Conservation (phyloP, 1,140 invertebrate genomes). For the Drosophila paulistorum region DNA sequence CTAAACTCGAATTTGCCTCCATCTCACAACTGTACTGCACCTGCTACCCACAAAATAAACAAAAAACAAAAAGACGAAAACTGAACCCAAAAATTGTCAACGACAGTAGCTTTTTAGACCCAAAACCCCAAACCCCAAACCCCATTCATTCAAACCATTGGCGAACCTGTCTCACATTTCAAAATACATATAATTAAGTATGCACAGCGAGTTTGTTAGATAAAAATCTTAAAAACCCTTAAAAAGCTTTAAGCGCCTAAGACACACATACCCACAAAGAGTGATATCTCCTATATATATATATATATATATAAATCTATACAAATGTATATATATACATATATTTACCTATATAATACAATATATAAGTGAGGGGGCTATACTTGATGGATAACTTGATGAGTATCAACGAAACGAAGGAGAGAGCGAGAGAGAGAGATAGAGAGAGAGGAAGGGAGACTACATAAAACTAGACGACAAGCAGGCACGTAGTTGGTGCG, state of each 20-base stretch:
- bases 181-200: constrained; percentile 82
- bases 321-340: not conserved
- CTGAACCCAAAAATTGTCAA: constrained; percentile 55
- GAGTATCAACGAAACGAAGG: constrained; percentile 67
- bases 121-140: constrained; percentile 26
- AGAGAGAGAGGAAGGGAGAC: constrained; percentile 43
- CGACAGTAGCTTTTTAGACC: constrained; percentile 64
- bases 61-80: constrained; percentile 8
- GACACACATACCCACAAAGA: constrained; percentile 48
- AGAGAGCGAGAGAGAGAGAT: constrained; percentile 59
- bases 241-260: constrained; percentile 82
- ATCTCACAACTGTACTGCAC: constrained; percentile 60
- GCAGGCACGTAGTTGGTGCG: constrained; percentile 55
- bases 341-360: constrained; percentile 1
- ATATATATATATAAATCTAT: not conserved
- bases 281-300: constrained; percentile 10
- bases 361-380: constrained; percentile 48
- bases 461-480: constrained; percentile 53
- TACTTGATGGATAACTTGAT: constrained; percentile 81
- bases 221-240: constrained; percentile 82
- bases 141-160: constrained; percentile 23
- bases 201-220: constrained; percentile 81
- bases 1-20: constrained; percentile 21
- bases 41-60: constrained; percentile 49
- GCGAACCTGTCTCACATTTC: constrained; percentile 80